Evolutionary conservation across 2,113 vertebrate species (phyloP).

Genomic region (Aramus guarauna): DNA sequence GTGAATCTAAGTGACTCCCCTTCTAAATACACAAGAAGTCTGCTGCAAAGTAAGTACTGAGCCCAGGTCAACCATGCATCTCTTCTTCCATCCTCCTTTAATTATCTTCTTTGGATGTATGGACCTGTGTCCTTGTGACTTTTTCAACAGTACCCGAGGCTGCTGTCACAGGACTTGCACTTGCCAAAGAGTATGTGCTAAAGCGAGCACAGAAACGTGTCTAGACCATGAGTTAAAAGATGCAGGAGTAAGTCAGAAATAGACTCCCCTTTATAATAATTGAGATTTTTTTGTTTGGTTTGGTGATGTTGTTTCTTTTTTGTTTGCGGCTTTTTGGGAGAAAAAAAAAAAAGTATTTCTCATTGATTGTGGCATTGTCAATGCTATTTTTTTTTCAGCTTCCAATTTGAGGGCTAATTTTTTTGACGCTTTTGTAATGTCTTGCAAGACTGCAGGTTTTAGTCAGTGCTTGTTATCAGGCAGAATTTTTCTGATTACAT

Average conservation of each 20-base stretch:
- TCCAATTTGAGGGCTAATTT: background rate
- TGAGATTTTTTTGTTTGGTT: background rate
- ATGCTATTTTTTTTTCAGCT: background rate
- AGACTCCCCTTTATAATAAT: background rate
- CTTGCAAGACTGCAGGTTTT: background rate
- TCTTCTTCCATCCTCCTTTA: background rate
- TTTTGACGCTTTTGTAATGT: background rate
- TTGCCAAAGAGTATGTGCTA: background rate
- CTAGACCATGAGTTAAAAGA: background rate
- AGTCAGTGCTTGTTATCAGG: background rate
- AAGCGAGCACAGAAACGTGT: background rate
- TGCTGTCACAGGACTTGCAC: background rate
- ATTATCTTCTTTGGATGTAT: background rate
- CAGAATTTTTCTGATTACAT: background rate
- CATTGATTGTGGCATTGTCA: background rate
- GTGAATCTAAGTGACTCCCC: background rate
- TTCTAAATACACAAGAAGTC: background rate
- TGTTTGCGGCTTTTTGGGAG: background rate
- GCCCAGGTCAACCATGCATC: background rate
- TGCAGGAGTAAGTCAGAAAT: background rate
- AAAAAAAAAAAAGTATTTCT: background rate
- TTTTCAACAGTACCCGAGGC: background rate
- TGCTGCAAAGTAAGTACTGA: background rate
- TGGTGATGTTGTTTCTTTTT: background rate
- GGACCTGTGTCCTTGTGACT: rapidly evolving